Conservation (phyloP, 2,888 invertebrate species). For the Andrena chrysosceles region DNA sequence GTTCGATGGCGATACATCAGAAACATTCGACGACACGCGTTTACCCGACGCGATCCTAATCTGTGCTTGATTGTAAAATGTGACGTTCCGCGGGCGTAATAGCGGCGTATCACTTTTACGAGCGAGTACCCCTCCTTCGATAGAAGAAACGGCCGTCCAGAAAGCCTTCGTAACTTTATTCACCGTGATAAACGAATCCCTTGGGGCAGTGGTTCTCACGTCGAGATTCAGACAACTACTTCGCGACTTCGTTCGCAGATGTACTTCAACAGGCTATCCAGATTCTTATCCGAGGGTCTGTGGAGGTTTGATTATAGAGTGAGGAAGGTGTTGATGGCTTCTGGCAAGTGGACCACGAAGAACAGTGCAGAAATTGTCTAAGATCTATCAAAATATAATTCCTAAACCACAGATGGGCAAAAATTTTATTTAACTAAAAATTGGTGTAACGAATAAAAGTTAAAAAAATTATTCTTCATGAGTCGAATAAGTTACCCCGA, state of each 20-base stretch:
- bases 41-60: conserved; percentile 11
- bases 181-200: conserved; percentile 42
- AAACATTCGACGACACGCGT: background rate
- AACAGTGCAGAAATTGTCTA: background rate
- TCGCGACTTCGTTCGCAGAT: background rate
- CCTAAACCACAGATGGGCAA: too few relatives aligned
- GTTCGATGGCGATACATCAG: background rate
- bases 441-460: too few relatives aligned
- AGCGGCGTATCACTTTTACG: conserved; percentile 44
- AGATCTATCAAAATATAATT: too few relatives aligned
- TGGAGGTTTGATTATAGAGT: background rate
- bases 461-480: too few relatives aligned
- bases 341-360: background rate
- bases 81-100: conserved; percentile 30
- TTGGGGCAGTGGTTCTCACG: conserved; percentile 50
- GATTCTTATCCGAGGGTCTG: background rate
- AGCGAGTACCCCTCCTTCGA: conserved; percentile 18
- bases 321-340: background rate
- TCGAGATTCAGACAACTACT: background rate
- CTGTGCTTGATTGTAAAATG: conserved; percentile 31
- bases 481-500: too few relatives aligned
- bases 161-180: conserved; percentile 57
- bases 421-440: too few relatives aligned
- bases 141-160: conserved; percentile 18
- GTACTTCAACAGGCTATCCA: background rate